Percentiles rank a stretch among this genome's conserved stretches.
phyloP scores from a whole-genome alignment of 2,113 vertebrate genomes.

The Empidonax traillii region DNA sequence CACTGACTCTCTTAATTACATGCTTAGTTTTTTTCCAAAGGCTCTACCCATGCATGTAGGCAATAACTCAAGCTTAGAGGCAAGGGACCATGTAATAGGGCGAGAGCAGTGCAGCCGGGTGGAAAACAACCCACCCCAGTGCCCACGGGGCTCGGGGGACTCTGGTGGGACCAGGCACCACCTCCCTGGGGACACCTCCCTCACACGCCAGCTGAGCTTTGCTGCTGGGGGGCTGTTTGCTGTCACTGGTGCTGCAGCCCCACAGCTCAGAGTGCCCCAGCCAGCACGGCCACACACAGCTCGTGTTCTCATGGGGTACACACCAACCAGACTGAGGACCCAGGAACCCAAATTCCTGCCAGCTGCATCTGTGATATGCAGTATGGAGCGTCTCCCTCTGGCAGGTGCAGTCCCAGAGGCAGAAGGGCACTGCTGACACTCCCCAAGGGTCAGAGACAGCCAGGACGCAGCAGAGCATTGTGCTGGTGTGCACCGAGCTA shows the following conservation, averaged over 20 bases:
- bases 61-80: not conserved
- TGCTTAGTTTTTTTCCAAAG: not conserved
- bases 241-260: not conserved
- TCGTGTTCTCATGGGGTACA: rapidly evolving
- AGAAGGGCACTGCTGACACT: not conserved
- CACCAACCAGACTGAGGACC: rapidly evolving
- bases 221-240: not conserved
- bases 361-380: rapidly evolving
- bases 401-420: not conserved
- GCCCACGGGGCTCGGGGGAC: not conserved
- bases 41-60: slow-evolving; percentile 46
- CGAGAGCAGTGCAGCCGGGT: not conserved
- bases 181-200: not conserved
- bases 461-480: not conserved
- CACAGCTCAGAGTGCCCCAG: not conserved
- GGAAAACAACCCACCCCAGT: not conserved
- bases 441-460: rapidly evolving
- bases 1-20: slow-evolving; percentile 29
- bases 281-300: not conserved
- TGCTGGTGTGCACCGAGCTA: rapidly evolving
- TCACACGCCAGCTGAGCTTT: rapidly evolving
- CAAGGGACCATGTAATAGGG: not conserved
- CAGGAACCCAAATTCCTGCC: not conserved
- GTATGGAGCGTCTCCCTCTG: not conserved
- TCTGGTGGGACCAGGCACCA: not conserved